phyloP scores from a whole-genome alignment of 2,113 vertebrate genomes.

The Hystrix cristata region DNA sequence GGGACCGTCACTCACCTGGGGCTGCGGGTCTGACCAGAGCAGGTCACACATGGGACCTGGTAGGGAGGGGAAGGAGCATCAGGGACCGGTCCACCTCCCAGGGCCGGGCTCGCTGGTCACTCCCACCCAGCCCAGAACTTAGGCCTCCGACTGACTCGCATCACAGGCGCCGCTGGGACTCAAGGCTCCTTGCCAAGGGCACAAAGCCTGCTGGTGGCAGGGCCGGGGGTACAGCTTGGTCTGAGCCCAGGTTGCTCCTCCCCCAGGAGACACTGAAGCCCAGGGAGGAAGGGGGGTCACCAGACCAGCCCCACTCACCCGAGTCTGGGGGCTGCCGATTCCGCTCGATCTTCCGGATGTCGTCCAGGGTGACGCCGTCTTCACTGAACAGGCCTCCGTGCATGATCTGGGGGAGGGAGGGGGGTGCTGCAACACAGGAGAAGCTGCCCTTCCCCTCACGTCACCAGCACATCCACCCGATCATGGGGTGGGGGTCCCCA shows the following conservation, averaged over 20 bases:
- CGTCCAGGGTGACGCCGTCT: slow-evolving; percentile 95
- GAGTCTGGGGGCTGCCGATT: slow-evolving; percentile 91
- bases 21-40: slow-evolving; percentile 96
- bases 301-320: slow-evolving; percentile 76
- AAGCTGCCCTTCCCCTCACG: accelerated
- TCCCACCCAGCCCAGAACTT: background rate
- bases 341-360: slow-evolving; percentile 93
- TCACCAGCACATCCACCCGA: background rate
- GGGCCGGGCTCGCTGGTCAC: background rate
- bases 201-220: accelerated
- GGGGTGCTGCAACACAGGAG: background rate
- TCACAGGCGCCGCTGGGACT: background rate
- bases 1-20: slow-evolving; percentile 89
- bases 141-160: too few species aligned
- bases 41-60: slow-evolving; percentile 98
- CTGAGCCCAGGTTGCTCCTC: too few species aligned
- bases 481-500: accelerated
- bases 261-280: background rate
- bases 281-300: background rate
- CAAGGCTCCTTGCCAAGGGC: background rate
- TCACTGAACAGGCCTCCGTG: slow-evolving; percentile 97
- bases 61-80: background rate
- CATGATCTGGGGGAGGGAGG: slow-evolving; percentile 91
- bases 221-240: background rate
- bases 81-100: accelerated